Evolutionary conservation across 2,888 invertebrate genomes (phyloP).

Genomic region (Balanococcus diminutus): DNA sequence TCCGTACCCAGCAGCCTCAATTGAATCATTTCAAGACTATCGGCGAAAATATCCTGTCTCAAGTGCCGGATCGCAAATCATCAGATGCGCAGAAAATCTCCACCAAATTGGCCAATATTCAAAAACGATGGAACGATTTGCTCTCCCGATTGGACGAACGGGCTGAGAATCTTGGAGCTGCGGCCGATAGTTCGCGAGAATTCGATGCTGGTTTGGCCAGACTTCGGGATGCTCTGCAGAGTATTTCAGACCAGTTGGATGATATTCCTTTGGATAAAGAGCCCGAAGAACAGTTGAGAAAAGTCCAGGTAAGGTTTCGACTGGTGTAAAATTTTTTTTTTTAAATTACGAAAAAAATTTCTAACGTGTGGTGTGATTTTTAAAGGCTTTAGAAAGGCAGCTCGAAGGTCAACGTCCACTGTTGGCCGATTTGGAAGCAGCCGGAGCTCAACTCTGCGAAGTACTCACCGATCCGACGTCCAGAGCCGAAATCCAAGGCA

Average conservation of each 20-base stretch:
- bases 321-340: neutral
- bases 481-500: slow-evolving; percentile 86
- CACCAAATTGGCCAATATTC: slow-evolving; percentile 75
- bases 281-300: slow-evolving; percentile 84
- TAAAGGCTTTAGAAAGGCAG: slow-evolving; percentile 77
- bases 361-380: neutral
- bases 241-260: slow-evolving; percentile 85
- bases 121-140: slow-evolving; percentile 66
- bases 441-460: slow-evolving; percentile 85
- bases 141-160: slow-evolving; percentile 80
- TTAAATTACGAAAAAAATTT: slow-evolving; percentile 60
- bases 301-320: slow-evolving; percentile 68
- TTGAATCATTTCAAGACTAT: slow-evolving; percentile 83
- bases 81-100: slow-evolving; percentile 72
- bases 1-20: slow-evolving; percentile 89
- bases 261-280: slow-evolving; percentile 80
- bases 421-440: slow-evolving; percentile 85
- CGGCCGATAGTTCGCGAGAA: slow-evolving; percentile 89
- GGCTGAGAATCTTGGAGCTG: slow-evolving; percentile 86
- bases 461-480: slow-evolving; percentile 90
- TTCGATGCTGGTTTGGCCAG: slow-evolving; percentile 87
- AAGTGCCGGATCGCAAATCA: slow-evolving; percentile 65
- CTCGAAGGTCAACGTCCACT: slow-evolving; percentile 87
- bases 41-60: slow-evolving; percentile 74
- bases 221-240: slow-evolving; percentile 83